Evolutionary conservation across 2,888 invertebrate genomes (phyloP), one percentile per base, ranked within the genome.

Genomic region (Aplocera efformata): DNA sequence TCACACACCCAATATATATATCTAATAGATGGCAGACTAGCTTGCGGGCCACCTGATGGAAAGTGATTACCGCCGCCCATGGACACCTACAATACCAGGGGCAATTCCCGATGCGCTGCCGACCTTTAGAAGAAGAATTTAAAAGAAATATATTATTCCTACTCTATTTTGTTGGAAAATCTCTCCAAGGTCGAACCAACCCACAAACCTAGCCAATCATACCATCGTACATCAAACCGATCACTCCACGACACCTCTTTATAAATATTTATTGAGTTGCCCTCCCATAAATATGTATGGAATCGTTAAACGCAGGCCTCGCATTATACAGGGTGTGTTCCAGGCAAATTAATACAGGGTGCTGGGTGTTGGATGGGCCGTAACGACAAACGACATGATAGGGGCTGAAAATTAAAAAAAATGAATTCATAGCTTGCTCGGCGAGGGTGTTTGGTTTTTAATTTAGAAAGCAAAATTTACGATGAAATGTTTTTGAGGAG

Each of bases 291-390:
- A 55, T 55, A 55, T 55, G 55, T 55, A 55, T 55, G 46, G 46
- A 48, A 48, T 35, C 55, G 55, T 55, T 53, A 55, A 50, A 45
- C 50, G 50, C 55, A 55, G 53, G 45, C 55, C 48, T 53, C 48
- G 40, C 42, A 53, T 55, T 53, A 55, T 55, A 53, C 53, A 34
- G 53, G 38, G 40, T 49, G 44, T 54, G 54, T 50, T 55, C 31
- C 45, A 47, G 41, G 52, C 52, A 54, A 50, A 55, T 55, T 55
- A 55, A 55, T 55, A 55, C 52, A 48, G 53, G 45, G 27, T 33
- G 49, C 36, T 48, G 41, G 33, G 37, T 46, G 53, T 50, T 42
- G 46, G 48, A 50, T 50, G 40, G 46, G 48, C 39, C 42, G 42
- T 51, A 48, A 48, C 53, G 36, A 42, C 10, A 40, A 48, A 51